These are phyloP conservation scores for Rhingia campestris DNA, from an alignment of 2,888 invertebrate genomes.

Conservation along the genomic window DNA sequence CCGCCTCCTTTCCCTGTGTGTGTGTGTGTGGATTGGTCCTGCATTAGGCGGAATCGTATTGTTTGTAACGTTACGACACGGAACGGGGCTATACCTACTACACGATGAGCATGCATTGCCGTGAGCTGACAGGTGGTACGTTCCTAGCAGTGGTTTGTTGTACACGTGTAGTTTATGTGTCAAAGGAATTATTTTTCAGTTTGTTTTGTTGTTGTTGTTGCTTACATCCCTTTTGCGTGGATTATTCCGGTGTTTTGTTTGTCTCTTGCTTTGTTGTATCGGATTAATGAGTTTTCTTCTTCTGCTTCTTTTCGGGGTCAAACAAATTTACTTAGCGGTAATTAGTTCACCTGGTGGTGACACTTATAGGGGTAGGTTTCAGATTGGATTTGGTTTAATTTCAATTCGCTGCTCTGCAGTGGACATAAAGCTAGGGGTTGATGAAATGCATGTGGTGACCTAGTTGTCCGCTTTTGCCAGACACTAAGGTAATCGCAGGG, in stretches of 20 bases:
- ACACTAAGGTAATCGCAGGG: neutral
- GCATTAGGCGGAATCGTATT: conserved; percentile 46
- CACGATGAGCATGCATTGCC: conserved; percentile 18
- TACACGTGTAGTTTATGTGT: conserved; percentile 32
- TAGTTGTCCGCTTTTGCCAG: conserved; percentile 4
- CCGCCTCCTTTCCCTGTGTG: neutral
- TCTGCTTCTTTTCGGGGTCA: conserved; percentile 15
- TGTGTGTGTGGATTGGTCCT: conserved; percentile 21
- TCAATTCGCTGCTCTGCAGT: neutral
- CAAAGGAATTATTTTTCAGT: conserved; percentile 50
- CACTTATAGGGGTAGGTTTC: neutral
- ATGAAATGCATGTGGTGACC: neutral
- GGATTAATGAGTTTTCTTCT: conserved; percentile 28
- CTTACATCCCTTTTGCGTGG: conserved; percentile 11
- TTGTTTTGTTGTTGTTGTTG: neutral
- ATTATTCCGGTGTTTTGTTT: conserved; percentile 28
- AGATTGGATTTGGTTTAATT: neutral
- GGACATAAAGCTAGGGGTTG: neutral
- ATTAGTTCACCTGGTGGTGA: conserved; percentile 24
- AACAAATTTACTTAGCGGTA: conserved; percentile 33
- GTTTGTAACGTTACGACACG: conserved; percentile 15
- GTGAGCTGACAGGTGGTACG: conserved; percentile 41
- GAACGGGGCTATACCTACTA: neutral
- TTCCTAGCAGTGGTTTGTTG: neutral
- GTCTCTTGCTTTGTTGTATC: conserved; percentile 31